Evolutionary conservation across 2,113 vertebrate genomes (phyloP).

Genomic region (Cynocephalus volans): DNA sequence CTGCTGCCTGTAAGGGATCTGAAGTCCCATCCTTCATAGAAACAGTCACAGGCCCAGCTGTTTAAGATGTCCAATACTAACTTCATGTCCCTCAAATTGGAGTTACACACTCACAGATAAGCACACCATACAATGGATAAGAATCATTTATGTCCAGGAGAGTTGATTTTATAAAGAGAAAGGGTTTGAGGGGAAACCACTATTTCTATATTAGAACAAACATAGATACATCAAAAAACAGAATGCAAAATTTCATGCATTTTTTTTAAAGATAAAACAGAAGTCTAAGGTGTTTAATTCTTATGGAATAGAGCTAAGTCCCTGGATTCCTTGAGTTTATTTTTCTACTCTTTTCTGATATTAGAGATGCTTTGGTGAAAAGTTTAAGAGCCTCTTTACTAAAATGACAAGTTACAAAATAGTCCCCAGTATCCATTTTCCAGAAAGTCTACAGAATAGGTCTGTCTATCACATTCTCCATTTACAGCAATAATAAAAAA

Average conservation of each 20-base stretch:
- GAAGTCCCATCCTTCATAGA: neutral
- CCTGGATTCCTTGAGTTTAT: neutral
- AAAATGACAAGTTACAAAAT: conserved; percentile 54
- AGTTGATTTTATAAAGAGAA: conserved; percentile 10
- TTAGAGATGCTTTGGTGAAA: conserved; percentile 14
- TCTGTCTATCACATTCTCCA: conserved; percentile 28
- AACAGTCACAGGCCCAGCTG: neutral
- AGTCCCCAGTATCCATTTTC: neutral
- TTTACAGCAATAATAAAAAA: conserved; percentile 44
- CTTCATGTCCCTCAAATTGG: neutral
- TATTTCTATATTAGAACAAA: neutral
- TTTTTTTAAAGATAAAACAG: neutral
- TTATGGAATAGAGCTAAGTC: neutral
- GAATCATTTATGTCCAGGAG: neutral
- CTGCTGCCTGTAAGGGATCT: neutral
- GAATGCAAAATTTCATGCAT: neutral
- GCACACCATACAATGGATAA: neutral
- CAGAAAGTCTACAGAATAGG: neutral
- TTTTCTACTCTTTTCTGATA: neutral
- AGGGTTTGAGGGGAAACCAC: neutral
- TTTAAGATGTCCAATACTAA: neutral
- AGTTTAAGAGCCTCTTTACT: conserved; percentile 46
- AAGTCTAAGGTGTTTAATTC: neutral
- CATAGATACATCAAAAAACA: conserved; percentile 5
- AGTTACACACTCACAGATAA: neutral